Conservation (phyloP, 2,113 vertebrate species). For the Neotoma lepida region DNA sequence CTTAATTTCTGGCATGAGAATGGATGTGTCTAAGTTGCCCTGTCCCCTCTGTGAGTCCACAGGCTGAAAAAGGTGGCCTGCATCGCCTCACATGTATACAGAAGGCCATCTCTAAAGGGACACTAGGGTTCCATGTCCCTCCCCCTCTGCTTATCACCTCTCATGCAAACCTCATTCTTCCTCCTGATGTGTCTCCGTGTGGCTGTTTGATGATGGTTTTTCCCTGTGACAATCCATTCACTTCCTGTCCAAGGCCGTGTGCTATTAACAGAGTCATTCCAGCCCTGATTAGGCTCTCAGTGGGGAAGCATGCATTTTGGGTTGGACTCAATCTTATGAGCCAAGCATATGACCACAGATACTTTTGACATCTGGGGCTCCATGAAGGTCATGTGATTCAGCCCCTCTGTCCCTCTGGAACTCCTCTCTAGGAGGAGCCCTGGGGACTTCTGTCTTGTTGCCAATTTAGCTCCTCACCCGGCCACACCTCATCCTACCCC, state of each 20-base stretch:
- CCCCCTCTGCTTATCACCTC: not conserved
- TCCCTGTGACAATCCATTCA: not conserved
- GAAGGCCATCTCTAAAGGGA: not conserved
- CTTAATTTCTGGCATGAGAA: not conserved
- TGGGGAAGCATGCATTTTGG: not conserved
- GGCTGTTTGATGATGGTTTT: not conserved
- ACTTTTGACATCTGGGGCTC: fast-evolving
- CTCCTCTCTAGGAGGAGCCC: not conserved
- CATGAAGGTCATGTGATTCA: fast-evolving
- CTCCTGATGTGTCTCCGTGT: not conserved
- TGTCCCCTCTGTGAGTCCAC: not conserved
- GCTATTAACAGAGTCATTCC: not conserved
- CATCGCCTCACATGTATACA: not conserved
- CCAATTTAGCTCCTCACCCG: not conserved
- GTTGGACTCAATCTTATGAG: not conserved
- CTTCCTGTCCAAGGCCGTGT: not conserved
- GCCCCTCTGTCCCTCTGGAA: fast-evolving
- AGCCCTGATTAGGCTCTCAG: slow-evolving; percentile 12
- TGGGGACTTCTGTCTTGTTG: fast-evolving
- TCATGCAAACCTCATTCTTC: not conserved
- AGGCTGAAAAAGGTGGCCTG: not conserved
- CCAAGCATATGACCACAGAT: not conserved
- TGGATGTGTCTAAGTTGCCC: not conserved
- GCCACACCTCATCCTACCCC: not conserved
- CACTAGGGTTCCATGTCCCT: not conserved